These are phyloP conservation scores for Archocentrus centrarchus DNA, from an alignment of 2,113 vertebrate species.

Conservation along the genomic window DNA sequence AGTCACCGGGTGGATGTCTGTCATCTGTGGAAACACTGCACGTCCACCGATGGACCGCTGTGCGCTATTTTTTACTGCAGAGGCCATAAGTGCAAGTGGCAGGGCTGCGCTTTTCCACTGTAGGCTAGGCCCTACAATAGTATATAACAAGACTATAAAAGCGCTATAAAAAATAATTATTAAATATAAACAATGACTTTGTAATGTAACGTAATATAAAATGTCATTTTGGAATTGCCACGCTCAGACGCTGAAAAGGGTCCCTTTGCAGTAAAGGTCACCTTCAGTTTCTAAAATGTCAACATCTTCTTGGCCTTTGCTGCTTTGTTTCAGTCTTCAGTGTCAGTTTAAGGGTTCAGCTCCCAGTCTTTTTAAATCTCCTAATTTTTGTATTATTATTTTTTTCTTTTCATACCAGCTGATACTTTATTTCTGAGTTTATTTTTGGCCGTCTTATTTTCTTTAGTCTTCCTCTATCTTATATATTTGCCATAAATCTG, in stretches of 20 bases:
- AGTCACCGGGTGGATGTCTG: constrained; percentile 53
- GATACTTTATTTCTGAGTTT: background rate
- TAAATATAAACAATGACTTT: background rate
- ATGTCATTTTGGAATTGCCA: background rate
- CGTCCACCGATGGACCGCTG: background rate
- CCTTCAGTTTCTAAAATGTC: background rate
- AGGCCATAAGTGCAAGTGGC: background rate
- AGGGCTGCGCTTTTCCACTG: background rate
- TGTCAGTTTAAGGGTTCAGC: background rate
- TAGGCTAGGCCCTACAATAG: background rate
- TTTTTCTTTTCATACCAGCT: background rate
- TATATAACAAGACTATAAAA: background rate
- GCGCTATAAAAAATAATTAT: background rate
- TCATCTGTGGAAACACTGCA: constrained; percentile 52
- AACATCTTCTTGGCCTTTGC: background rate
- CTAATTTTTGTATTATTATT: background rate
- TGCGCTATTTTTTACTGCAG: constrained; percentile 50
- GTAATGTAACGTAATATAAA: background rate
- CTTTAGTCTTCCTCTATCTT: background rate
- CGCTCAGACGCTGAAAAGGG: background rate
- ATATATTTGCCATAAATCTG: background rate
- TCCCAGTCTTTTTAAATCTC: background rate
- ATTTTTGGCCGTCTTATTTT: background rate
- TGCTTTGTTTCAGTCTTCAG: background rate
- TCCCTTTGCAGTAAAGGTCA: background rate